Base-by-base conservation (phyloP, 2,797 vertebrate species). In the Threskiornis aethiopicus region DNA sequence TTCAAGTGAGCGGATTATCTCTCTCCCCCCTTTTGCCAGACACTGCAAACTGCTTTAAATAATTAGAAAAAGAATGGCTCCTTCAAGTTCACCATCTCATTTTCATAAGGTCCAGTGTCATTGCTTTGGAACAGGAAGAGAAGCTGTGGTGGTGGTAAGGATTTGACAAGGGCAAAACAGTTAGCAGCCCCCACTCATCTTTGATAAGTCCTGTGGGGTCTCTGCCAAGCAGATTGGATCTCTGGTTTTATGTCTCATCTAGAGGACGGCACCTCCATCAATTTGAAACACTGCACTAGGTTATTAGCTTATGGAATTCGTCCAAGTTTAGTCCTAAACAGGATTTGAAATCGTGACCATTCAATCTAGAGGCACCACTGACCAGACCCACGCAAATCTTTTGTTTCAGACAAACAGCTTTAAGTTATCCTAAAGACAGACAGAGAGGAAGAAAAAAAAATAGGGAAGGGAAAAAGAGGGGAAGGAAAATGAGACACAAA, bases 161-260 rank as follows among this genome's bases (percentile, higher is more conserved):
- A 96, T 97, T 96, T 97, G 97, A 97, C 97, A 98, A 98, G 97
- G 97, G 95, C 97, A 97, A 95, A 93, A 51, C 84, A 92, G 92
- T 97, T 97, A 97, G 95, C 97, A 96, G 94, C 86, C 76, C 95
- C 92, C 84, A 89, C 96, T 96, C 94, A 96, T 97, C 92, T 97
- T 97, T 98, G 96, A 96, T 97, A 96, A 96, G 95, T 97, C 97
- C 96, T 97, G 87, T 96, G 97, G 97, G 96, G 97, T 97, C 93
- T 89, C 96, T 97, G 95, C 95, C 96, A 97, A 94, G 96, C 91
- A 96, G 91, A 96, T 94, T 96, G 94, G 90, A 96, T 96, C 89
- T 97, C 90, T 93, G 80, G 55, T 96, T 97, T 98, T 97, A 97
- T 97, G 95, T 97, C 89, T 97, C 93, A 93, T 97, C 95, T 91